Conservation (phyloP, 2,113 vertebrate genomes). For the Psettodes erumei region DNA sequence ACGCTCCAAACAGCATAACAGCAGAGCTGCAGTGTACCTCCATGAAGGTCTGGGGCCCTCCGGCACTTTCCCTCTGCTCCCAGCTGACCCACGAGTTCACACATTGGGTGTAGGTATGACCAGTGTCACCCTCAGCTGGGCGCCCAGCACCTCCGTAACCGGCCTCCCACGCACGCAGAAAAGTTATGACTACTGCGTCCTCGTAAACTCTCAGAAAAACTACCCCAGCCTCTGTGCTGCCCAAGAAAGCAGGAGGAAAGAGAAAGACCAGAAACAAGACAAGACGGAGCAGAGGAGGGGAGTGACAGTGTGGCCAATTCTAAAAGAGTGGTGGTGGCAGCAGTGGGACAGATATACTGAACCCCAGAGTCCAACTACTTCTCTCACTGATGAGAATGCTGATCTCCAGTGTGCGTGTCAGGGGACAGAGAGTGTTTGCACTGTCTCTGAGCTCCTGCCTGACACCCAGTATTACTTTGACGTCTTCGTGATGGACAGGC, state of each 20-base stretch:
- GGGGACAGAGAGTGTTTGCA: conserved; percentile 87
- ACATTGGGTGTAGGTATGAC: conserved; percentile 84
- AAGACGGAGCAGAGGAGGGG: conserved; percentile 62
- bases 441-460: conserved; percentile 85
- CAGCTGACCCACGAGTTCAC: conserved; percentile 85
- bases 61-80: conserved; percentile 86
- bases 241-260: conserved; percentile 62
- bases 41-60: conserved; percentile 79
- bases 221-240: conserved; percentile 88
- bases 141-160: conserved; percentile 83
- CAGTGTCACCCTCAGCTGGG: conserved; percentile 90
- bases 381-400: conserved; percentile 42
- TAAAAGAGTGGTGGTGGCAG: conserved; percentile 83
- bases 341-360: conserved; percentile 73
- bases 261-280: conserved; percentile 53
- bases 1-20: conserved; percentile 84
- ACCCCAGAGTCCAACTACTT: conserved; percentile 31
- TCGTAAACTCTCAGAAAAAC: conserved; percentile 87
- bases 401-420: conserved; percentile 84
- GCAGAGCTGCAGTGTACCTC: conserved; percentile 83
- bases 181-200: conserved; percentile 87
- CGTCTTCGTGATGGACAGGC: conserved; percentile 86
- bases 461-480: conserved; percentile 90
- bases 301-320: conserved; percentile 70
- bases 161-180: conserved; percentile 65